These are phyloP conservation scores for Lates calcarifer DNA, from an alignment of 2,113 vertebrate genomes.

Conservation along the genomic window DNA sequence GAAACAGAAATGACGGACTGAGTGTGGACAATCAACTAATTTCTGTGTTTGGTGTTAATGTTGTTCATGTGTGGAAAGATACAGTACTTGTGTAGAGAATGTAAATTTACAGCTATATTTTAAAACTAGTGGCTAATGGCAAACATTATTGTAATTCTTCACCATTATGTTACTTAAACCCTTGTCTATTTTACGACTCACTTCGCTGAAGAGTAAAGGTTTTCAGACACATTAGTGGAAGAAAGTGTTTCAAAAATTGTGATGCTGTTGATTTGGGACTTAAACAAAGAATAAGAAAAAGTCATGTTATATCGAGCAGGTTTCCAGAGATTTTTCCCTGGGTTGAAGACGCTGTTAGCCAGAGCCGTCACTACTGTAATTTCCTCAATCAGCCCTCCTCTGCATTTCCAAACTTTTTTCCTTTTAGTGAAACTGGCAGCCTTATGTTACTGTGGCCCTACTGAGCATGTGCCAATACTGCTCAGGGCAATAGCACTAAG, in stretches of 20 bases:
- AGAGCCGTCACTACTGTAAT: constrained; percentile 78
- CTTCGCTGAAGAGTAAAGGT: constrained; percentile 65
- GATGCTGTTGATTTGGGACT: constrained; percentile 83
- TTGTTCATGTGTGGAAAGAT: constrained; percentile 99
- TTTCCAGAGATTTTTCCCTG: constrained; percentile 61
- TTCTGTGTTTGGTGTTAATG: constrained; percentile 99
- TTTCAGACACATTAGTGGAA: constrained; percentile 83
- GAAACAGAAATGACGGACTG: constrained; percentile 93
- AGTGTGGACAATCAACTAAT: constrained; percentile 99
- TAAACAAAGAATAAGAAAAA: constrained; percentile 56
- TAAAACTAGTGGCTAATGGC: constrained; percentile 98
- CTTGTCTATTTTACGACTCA: constrained; percentile 85
- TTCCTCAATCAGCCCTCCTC: constrained; percentile 72
- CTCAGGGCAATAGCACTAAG: constrained; percentile 80
- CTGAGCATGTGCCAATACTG: constrained; percentile 78
- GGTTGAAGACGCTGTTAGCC: constrained; percentile 65
- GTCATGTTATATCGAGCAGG: constrained; percentile 39
- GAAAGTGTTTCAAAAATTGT: constrained; percentile 84
- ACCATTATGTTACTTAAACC: constrained; percentile 92
- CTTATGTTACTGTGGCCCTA: constrained; percentile 79
- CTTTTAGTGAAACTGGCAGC: constrained; percentile 80
- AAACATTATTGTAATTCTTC: constrained; percentile 99
- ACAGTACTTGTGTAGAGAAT: constrained; percentile 99
- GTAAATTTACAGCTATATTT: constrained; percentile 99
- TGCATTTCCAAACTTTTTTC: constrained; percentile 75